Evolutionary conservation across 2,113 vertebrate species (phyloP).

Genomic region (Cichladusa arquata): DNA sequence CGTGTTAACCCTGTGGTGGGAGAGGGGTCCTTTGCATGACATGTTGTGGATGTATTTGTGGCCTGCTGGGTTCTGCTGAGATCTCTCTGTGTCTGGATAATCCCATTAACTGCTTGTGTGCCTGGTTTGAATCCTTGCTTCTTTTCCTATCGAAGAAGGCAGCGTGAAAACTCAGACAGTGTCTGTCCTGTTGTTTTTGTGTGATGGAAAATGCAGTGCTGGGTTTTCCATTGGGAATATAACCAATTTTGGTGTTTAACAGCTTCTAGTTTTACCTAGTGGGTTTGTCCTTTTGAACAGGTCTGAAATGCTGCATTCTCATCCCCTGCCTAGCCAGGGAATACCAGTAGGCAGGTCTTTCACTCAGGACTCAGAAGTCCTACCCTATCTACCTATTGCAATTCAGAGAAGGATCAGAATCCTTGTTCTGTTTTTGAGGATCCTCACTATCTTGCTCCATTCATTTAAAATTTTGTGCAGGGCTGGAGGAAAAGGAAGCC

Average conservation of each 20-base stretch:
- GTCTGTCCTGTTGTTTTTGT: neutral
- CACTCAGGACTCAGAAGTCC: neutral
- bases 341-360: neutral
- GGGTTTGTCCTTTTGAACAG: neutral
- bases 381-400: neutral
- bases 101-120: slow-evolving; percentile 53
- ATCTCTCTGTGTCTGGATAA: slow-evolving; percentile 48
- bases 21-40: slow-evolving; percentile 56
- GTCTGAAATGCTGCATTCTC: slow-evolving; percentile 8
- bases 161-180: neutral
- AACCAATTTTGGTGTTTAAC: neutral
- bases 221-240: neutral
- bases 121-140: slow-evolving; percentile 35
- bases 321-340: neutral
- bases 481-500: neutral
- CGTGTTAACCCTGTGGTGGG: slow-evolving; percentile 51
- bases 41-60: neutral
- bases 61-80: slow-evolving; percentile 41
- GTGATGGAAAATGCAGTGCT: neutral
- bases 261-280: neutral
- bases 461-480: neutral
- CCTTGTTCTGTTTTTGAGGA: neutral
- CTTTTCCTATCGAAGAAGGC: neutral
- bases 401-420: neutral
- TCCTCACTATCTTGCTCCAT: neutral